A percentile compares a stretch with the other conserved stretches of the same genome.
phyloP scores from a whole-genome alignment of 2,888 invertebrate genomes.

The Epinotia ramella region DNA sequence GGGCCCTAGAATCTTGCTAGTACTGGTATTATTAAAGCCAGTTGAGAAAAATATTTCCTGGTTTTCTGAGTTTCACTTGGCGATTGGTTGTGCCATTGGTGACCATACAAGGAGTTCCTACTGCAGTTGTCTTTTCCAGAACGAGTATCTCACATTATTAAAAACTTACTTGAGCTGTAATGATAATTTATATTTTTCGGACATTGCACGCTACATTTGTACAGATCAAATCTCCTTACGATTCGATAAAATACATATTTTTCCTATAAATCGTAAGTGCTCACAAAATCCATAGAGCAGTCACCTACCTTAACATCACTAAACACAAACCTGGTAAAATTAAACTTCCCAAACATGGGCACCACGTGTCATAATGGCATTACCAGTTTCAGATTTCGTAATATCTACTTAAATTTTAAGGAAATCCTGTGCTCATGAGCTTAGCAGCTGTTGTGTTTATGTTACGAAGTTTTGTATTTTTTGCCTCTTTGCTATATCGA shows the following conservation, averaged over 20 bases:
- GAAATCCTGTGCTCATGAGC: conserved; percentile 47
- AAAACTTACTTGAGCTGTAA: background rate
- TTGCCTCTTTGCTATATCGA: conserved; percentile 48
- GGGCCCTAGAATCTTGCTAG: conserved; percentile 1
- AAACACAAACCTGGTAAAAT: background rate
- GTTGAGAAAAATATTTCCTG: conserved; percentile 32
- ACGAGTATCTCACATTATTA: background rate
- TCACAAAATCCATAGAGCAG: background rate
- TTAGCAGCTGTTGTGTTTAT: conserved; percentile 52
- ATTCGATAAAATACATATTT: background rate
- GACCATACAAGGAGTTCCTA: conserved; percentile 42
- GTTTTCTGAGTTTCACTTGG: background rate
- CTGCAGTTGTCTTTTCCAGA: conserved; percentile 16
- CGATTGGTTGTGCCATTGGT: conserved; percentile 8
- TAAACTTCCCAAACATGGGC: conserved; percentile 21
- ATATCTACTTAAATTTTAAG: conserved; percentile 43
- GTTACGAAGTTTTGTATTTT: conserved; percentile 46
- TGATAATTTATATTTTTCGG: background rate
- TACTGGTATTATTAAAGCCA: background rate
- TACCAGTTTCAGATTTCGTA: conserved; percentile 44
- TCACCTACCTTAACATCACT: background rate
- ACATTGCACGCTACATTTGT: background rate
- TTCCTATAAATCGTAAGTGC: too few relatives aligned
- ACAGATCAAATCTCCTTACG: background rate
- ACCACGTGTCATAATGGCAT: conserved; percentile 42